A percentile compares a stretch with the other conserved stretches of the same genome.
These are phyloP conservation scores for Danio rerio DNA, from an alignment of 2,113 vertebrate genomes.

Conservation along the genomic window GRCz12tu NC_133198.1:30050501-30051000, in stretches of 20 bases:
- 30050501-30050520: too few species aligned
- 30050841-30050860: not conserved
- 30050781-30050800: not conserved
- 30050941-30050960: conserved; percentile 58
- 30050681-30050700: not conserved
- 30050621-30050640: not conserved
- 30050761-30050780: not conserved
- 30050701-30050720: not conserved
- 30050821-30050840: not conserved
- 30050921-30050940: conserved; percentile 59
- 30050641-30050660: not conserved
- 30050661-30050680: not conserved
- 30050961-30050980: conserved; percentile 70
- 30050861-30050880: conserved; percentile 14
- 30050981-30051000: conserved; percentile 72
- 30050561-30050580: not conserved
- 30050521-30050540: too few species aligned
- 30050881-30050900: conserved; percentile 31
- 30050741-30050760: not conserved
- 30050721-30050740: too few species aligned
- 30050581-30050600: not conserved
- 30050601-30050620: not conserved
- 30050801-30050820: not conserved
- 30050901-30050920: conserved; percentile 54
- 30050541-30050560: not conserved